Percentiles rank a stretch among this genome's conserved stretches.
phyloP scores from a whole-genome alignment of 2,797 vertebrate genomes.

The Anisognathus igniventris region DNA sequence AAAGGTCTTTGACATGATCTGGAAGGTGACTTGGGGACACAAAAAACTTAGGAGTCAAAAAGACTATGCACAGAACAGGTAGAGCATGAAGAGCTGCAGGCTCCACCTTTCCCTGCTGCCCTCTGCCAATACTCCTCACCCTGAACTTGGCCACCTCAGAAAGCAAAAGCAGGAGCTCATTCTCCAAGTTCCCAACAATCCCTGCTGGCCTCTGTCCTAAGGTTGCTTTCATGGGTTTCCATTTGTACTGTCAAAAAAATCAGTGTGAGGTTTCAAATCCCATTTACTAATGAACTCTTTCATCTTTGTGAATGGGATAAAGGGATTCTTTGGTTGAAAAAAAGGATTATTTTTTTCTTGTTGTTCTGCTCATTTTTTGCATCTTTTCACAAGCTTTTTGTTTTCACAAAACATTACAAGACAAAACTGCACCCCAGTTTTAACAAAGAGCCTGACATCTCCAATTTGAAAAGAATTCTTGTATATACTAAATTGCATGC shows the following conservation, averaged over 20 bases:
- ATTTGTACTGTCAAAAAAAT: constrained; percentile 64
- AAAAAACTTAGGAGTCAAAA: not conserved
- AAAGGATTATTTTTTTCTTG: constrained; percentile 40
- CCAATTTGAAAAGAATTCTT: constrained; percentile 44
- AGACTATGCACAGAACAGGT: not conserved
- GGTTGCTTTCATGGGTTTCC: constrained; percentile 46
- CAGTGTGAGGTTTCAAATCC: constrained; percentile 56
- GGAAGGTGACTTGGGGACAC: not conserved
- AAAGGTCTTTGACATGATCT: not conserved
- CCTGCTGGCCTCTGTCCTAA: constrained; percentile 38
- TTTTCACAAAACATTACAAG: constrained; percentile 38
- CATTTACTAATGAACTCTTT: constrained; percentile 67
- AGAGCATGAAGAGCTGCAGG: not conserved
- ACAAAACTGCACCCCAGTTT: constrained; percentile 26
- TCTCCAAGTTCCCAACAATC: not conserved
- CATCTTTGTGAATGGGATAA: constrained; percentile 61
- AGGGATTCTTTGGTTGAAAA: constrained; percentile 56
- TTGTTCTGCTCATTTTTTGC: constrained; percentile 48
- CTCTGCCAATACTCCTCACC: not conserved
- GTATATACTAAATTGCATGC: not conserved
- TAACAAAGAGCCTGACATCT: constrained; percentile 36
- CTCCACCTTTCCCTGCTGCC: not conserved
- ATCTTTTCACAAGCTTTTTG: constrained; percentile 43
- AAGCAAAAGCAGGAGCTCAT: not conserved
- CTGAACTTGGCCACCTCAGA: not conserved